Base-by-base conservation (phyloP, 2,113 vertebrate genomes). In the Ammodytes dubius region DNA sequence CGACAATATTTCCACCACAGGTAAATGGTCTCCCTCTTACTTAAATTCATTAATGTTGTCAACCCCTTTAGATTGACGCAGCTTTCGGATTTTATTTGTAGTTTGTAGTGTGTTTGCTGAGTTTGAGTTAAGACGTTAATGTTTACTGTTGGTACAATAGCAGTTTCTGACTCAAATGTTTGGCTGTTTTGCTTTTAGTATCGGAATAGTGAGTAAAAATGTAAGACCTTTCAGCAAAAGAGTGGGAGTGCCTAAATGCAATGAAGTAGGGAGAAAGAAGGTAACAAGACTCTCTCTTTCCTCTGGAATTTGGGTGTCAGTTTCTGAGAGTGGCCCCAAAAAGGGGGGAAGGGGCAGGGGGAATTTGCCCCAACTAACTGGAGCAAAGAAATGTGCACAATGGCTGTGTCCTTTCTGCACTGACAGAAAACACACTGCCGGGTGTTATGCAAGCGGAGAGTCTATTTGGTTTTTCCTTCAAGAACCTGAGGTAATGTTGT, bases 331-430 rank as follows among this genome's bases (percentile, higher is more conserved):
- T 61, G 65, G 71, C 53, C 77, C 57, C 61, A 76, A 69, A 84
- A 77, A 17, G 11, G 45, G 74, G 73, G 50, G 53, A 50, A 35
- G 79, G 81, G 56, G 37, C 58, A 14, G 47, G 74, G 61, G 61
- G 79, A 85, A 68, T 66, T 74, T 72, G 61, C 67, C 68, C 66
- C 67, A 76, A 70, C 40, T 81, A 88, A 85, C 11, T 87, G 68
- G 79, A 77, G 58, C 73, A 88, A 83, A 76, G 84, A 64, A 85
- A 77, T 65, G 56, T 46, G 67, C 61, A 85, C 74, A 88, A 80
- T 84, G 77, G 70, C 52, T 77, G 69, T 83, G 58, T 50, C 56
- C 64, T 43, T 27, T 27, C 27, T 81, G 42, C 12, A 76, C 76
- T 71, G 56, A 74, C 47, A 76, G 47, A 82, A 76, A 83, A 60